Evolutionary conservation across 2,888 invertebrate species (phyloP).

Genomic region (Palloptera scutellata): DNA sequence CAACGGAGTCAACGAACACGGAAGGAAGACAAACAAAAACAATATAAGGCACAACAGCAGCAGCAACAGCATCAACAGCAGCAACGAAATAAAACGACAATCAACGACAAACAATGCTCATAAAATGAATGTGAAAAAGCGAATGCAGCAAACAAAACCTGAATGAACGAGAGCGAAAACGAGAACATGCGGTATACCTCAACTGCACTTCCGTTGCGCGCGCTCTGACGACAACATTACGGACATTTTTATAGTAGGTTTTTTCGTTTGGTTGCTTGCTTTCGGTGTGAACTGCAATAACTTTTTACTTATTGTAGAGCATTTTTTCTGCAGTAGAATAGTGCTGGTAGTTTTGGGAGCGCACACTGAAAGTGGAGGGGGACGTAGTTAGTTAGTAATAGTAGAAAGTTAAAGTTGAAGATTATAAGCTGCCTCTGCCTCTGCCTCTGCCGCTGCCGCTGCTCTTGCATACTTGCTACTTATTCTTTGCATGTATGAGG

Average conservation of each 20-base stretch:
- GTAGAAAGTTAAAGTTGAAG: too few relatives aligned
- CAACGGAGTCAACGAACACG: not conserved
- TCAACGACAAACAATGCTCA: constrained; percentile 1
- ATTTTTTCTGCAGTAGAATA: too few relatives aligned
- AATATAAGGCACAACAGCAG: too few relatives aligned
- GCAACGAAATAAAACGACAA: not conserved
- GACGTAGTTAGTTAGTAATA: too few relatives aligned
- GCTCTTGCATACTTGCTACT: too few relatives aligned
- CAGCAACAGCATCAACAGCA: not conserved
- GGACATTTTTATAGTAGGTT: not conserved
- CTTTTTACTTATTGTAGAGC: too few relatives aligned
- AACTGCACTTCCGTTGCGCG: constrained; percentile 55
- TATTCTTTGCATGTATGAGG: too few relatives aligned
- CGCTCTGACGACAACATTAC: not conserved
- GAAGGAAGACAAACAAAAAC: too few relatives aligned
- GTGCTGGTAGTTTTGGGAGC: too few relatives aligned
- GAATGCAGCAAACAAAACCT: constrained; percentile 1
- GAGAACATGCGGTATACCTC: constrained; percentile 52
- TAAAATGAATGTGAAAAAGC: not conserved
- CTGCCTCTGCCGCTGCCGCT: too few relatives aligned
- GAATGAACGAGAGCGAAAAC: not conserved
- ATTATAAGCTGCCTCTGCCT: too few relatives aligned
- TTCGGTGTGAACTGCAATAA: not conserved
- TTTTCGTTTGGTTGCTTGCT: not conserved
- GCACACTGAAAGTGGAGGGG: too few relatives aligned